A percentile compares a stretch with the other conserved stretches of the same genome.
Evolutionary conservation across 2,888 invertebrate genomes (phyloP).

Genomic region (Thera britannica): DNA sequence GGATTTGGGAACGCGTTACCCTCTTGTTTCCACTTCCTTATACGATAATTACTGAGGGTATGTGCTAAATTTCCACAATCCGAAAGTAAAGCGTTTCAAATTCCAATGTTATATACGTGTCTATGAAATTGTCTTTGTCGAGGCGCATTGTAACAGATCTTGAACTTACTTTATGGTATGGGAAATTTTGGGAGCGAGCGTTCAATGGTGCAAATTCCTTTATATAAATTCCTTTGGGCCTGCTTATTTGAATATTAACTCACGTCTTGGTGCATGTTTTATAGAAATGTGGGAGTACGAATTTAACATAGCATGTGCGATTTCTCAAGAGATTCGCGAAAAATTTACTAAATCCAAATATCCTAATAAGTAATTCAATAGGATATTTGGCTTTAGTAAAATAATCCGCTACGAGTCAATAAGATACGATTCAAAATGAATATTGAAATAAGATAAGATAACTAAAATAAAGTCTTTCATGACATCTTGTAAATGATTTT

Average conservation of each 20-base stretch:
- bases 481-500: too few relatives aligned
- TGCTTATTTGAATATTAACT: slow-evolving; percentile 17
- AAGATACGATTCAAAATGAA: too few relatives aligned
- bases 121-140: slow-evolving; percentile 43
- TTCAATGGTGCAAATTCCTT: slow-evolving; percentile 25
- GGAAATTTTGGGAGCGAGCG: slow-evolving; percentile 9
- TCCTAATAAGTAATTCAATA: too few relatives aligned
- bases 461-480: too few relatives aligned
- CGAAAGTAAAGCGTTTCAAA: slow-evolving; percentile 63
- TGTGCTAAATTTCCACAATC: slow-evolving; percentile 57
- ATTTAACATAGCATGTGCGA: neutral
- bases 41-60: slow-evolving; percentile 60
- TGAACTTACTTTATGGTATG: slow-evolving; percentile 32
- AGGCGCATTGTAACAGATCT: slow-evolving; percentile 29
- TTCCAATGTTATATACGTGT: slow-evolving; percentile 62
- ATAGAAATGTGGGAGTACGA: neutral
- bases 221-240: slow-evolving; percentile 14
- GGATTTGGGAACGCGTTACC: slow-evolving; percentile 39
- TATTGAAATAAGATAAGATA: too few relatives aligned
- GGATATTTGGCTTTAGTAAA: too few relatives aligned
- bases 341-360: too few relatives aligned
- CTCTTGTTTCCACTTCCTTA: slow-evolving; percentile 29
- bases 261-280: slow-evolving; percentile 10
- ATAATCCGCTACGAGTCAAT: too few relatives aligned
- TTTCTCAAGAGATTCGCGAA: neutral